A percentile compares a stretch with the other conserved stretches of the same genome.
These are phyloP conservation scores for Tylochromis polylepis DNA, from an alignment of 2,113 vertebrate species.

Conservation along the genomic window DNA sequence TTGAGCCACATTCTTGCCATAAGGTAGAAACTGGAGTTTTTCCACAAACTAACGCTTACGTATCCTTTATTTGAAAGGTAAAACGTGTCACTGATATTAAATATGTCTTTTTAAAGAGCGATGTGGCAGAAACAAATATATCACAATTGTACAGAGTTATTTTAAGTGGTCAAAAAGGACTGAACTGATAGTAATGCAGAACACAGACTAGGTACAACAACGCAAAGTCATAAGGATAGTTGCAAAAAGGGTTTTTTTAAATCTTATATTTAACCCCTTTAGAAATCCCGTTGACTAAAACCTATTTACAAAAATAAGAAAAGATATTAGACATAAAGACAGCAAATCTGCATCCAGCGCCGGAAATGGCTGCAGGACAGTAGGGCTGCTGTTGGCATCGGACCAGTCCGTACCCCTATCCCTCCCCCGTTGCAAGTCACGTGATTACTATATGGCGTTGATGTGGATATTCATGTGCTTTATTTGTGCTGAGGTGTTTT, in stretches of 20 bases:
- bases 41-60: neutral
- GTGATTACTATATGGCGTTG: too few relatives aligned
- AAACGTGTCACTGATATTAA: neutral
- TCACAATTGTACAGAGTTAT: neutral
- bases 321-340: neutral
- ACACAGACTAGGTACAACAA: neutral
- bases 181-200: neutral
- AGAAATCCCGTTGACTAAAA: neutral
- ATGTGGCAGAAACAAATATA: neutral
- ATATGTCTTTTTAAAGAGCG: fast-evolving
- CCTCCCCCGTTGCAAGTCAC: too few relatives aligned
- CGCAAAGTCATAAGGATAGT: neutral
- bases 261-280: neutral
- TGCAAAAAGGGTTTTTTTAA: fast-evolving
- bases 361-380: too few relatives aligned
- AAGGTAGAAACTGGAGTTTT: neutral
- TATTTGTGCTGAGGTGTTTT: too few relatives aligned
- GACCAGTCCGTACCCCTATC: too few relatives aligned
- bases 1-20: neutral
- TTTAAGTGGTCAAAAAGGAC: neutral
- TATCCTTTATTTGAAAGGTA: neutral
- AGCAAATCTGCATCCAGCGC: too few relatives aligned
- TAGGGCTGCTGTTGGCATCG: too few relatives aligned
- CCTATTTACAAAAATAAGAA: neutral
- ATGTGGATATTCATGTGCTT: too few relatives aligned